Base-by-base conservation (phyloP, 2,888 invertebrate genomes). In the Clivina fossor region DNA sequence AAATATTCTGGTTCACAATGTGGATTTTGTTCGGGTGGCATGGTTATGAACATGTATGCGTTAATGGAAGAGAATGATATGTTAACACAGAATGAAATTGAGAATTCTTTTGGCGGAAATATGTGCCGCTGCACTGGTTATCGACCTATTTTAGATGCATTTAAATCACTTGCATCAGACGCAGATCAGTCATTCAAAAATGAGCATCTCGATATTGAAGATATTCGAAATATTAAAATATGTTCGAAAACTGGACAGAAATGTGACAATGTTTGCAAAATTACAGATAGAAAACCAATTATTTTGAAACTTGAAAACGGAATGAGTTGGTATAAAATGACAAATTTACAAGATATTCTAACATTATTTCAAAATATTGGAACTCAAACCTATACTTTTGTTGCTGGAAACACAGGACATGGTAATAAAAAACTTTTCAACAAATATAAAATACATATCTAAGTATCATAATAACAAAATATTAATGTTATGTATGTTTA, bases 51-150 rank as follows among this genome's bases (percentile, higher is more conserved):
- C 64, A 86, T 87, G 85, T 82, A 81, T 71, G 81, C 78, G 33
- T 65, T 74, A 46, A 61, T 78, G 18, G 66, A 76, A 62, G 64
- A 71, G 30, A 72, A 68, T 18, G 68, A 75, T 4, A 71, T 74
- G 41, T 62, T 79, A 40, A 79, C 80, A 0, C 77, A 79, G 76
- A 71, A 78, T 63, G 79, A 85, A 63, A 78, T 86, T 3, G 88
- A 88, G 67, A 80, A 85, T 63, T 79, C 82, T 0, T 83, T 88
- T 62, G 85, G 81, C 7, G 83, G 86, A 50, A 86, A 87, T 63
- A 78, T 85, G 11, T 88, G 88, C 61, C 75, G 88, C 53, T 89
- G 88, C 65, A 88, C 88, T n/a, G n/a, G n/a, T n/a, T n/a, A n/a
- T n/a, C n/a, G n/a, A n/a, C n/a, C n/a, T n/a, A n/a, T n/a, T n/a